phyloP scores from a whole-genome alignment of 92 coral and sea anemone species.

The Parazoanthus darwini region DNA sequence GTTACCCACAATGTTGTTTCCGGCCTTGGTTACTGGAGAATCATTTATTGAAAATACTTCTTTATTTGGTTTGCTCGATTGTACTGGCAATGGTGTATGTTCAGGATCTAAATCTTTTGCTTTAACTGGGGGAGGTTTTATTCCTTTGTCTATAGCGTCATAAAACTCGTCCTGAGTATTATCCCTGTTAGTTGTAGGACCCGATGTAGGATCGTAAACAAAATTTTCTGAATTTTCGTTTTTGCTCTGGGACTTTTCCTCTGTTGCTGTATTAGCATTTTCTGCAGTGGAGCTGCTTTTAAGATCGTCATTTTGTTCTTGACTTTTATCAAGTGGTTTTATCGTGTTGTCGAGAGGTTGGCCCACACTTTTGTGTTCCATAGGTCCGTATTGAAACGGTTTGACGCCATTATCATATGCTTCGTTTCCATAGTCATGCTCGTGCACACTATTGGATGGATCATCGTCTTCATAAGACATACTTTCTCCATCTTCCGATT shows the following conservation, averaged over 20 bases:
- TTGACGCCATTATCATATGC: slow-evolving; percentile 12
- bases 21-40: neutral
- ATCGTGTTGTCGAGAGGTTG: slow-evolving; percentile 3
- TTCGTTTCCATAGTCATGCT: slow-evolving; percentile 1
- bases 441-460: neutral
- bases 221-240: neutral
- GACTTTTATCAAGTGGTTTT: neutral
- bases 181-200: slow-evolving; percentile 54
- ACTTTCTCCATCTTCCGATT: neutral
- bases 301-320: neutral
- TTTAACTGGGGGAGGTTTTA: slow-evolving; percentile 31
- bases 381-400: slow-evolving; percentile 29
- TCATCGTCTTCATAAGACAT: slow-evolving; percentile 15
- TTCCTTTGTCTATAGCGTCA: slow-evolving; percentile 61
- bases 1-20: neutral
- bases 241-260: neutral
- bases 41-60: neutral
- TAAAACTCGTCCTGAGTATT: slow-evolving; percentile 69
- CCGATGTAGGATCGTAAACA: slow-evolving; percentile 30
- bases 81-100: neutral
- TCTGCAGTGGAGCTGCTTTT: neutral
- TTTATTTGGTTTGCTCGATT: neutral
- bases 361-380: slow-evolving; percentile 33
- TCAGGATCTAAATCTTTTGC: neutral
- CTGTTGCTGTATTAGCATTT: neutral